Evolutionary conservation across 2,888 invertebrate species (phyloP), one percentile per base, ranked within the genome.

Genomic region (Tortrix viridana): DNA sequence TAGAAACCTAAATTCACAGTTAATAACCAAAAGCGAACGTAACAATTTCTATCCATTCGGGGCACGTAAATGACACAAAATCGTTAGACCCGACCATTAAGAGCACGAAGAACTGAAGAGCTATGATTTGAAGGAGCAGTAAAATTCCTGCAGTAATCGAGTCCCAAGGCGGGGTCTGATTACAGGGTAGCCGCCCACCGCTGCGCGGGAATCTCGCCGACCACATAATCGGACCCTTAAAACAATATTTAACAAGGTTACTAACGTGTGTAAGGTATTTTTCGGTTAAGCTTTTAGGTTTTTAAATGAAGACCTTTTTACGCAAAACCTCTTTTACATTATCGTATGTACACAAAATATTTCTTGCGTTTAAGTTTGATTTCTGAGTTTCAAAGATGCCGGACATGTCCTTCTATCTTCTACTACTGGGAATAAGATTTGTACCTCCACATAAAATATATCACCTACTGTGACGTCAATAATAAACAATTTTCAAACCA

Each of bases 51-150:
- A 71, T 68, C 56, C 67, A 69, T 71, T 66, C 70, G 64, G 68
- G 64, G 73, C 67, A 77, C 75, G 74, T 76, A 86, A 89, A 89
- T 88, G 89, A 89, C 86, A 89, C 77, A 75, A 82, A 86, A 86
- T 84, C 76, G 85, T 82, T 83, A 81, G 80, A 75, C 80, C 73
- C 76, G 74, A 69, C 79, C 79, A 82, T 85, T 85, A 85, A 81
- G 71, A 72, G 72, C 76, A 73, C 79, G 79, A 41, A 32, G 41
- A 41, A 41, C 41, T 41, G 41, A 41, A 41, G 82, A 74, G 82
- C 89, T 89, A 89, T 88, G 89, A 89, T 90, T 89, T 88, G 88
- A 87, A 85, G 84, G 77, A 84, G 82, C 84, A 83, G 85, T 86
- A 86, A 86, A 86, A 85, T 85, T 80, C 85, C 80, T 80, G 76